These are phyloP conservation scores for Ptychochromis oligacanthus DNA, from an alignment of 2,113 vertebrate species.

Conservation along the genomic window DNA sequence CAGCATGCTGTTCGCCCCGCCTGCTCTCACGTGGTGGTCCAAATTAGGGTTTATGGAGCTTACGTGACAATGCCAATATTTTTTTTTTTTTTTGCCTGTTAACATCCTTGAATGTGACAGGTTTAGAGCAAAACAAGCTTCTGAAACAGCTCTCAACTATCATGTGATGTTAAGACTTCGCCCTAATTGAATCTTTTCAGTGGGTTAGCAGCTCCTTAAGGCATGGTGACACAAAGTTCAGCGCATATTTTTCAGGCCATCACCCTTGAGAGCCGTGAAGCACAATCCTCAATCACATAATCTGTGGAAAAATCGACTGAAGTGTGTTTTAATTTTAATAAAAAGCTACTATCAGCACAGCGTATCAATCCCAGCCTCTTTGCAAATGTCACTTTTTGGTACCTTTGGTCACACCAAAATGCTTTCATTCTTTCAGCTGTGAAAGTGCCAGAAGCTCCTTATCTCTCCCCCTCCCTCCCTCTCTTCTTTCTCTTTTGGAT, in stretches of 20 bases:
- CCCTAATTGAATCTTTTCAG: slow-evolving; percentile 43
- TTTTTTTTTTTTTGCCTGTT: slow-evolving; percentile 17
- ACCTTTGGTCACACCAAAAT: slow-evolving; percentile 18
- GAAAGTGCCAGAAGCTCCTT: slow-evolving; percentile 46
- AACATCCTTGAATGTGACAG: slow-evolving; percentile 23
- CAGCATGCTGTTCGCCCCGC: slow-evolving; percentile 28
- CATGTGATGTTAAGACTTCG: slow-evolving; percentile 11
- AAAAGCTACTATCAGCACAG: background rate
- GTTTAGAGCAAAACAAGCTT: slow-evolving; percentile 23
- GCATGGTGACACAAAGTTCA: slow-evolving; percentile 25
- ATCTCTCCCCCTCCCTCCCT: slow-evolving; percentile 27
- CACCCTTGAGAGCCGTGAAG: background rate
- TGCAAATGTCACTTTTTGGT: slow-evolving; percentile 24
- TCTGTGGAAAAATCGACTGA: background rate
- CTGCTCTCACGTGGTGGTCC: slow-evolving; percentile 55
- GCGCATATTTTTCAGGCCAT: slow-evolving; percentile 14
- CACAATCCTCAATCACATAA: background rate
- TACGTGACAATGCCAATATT: slow-evolving; percentile 34
- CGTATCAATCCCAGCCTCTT: background rate
- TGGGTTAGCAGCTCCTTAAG: slow-evolving; percentile 24
- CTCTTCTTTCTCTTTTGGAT: slow-evolving; percentile 39
- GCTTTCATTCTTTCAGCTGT: slow-evolving; percentile 47
- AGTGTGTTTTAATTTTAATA: slow-evolving; percentile 2
- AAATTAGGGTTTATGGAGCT: slow-evolving; percentile 54
- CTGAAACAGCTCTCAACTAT: slow-evolving; percentile 4